Conservation (phyloP, 2,113 vertebrate genomes). For the Vanacampus margaritifer region DNA sequence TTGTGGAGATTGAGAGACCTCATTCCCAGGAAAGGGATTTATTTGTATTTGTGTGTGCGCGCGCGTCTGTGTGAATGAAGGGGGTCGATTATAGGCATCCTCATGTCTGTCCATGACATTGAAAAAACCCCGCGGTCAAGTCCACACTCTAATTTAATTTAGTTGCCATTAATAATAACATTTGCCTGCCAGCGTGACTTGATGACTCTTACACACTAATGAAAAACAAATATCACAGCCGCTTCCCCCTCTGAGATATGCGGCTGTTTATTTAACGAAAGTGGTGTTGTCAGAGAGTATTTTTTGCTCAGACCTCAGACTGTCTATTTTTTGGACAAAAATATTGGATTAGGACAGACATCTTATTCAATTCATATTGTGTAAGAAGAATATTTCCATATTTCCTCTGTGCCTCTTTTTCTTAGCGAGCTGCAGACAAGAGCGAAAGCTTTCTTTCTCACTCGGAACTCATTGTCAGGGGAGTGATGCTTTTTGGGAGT, state of each 20-base stretch:
- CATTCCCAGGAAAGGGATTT: slow-evolving; percentile 67
- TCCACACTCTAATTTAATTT: slow-evolving; percentile 68
- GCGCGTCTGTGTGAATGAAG: slow-evolving; percentile 27
- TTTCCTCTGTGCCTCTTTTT: neutral
- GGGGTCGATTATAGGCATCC: slow-evolving; percentile 53
- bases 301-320: slow-evolving; percentile 30
- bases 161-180: slow-evolving; percentile 64
- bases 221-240: slow-evolving; percentile 57
- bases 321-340: slow-evolving; percentile 22
- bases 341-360: neutral
- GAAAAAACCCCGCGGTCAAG: slow-evolving; percentile 66
- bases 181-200: slow-evolving; percentile 51
- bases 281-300: slow-evolving; percentile 26
- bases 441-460: no score
- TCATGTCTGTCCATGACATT: slow-evolving; percentile 65
- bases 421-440: no score
- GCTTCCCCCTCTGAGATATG: slow-evolving; percentile 30
- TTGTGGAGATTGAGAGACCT: slow-evolving; percentile 70
- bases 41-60: slow-evolving; percentile 36
- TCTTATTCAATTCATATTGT: no score
- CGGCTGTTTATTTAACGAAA: slow-evolving; percentile 43
- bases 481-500: no score
- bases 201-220: slow-evolving; percentile 51
- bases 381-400: neutral
- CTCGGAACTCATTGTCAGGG: no score